These are phyloP conservation scores for Nothura maculosa DNA, from an alignment of 2,797 vertebrate genomes.

Conservation along the genomic window DNA sequence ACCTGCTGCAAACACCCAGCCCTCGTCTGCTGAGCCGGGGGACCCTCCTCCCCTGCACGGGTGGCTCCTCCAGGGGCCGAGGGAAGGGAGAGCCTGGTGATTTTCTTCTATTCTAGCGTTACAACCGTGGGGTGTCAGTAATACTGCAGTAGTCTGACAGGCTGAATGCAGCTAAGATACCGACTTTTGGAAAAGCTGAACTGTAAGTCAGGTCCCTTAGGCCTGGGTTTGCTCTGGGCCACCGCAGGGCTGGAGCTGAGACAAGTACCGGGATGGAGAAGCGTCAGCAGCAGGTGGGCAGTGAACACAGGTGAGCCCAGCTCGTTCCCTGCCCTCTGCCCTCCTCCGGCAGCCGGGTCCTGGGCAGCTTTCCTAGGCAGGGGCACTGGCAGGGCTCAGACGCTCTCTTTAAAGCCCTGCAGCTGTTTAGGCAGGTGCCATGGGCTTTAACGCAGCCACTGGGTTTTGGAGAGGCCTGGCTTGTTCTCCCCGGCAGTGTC, in stretches of 20 bases:
- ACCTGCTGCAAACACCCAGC: neutral
- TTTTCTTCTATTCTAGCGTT: neutral
- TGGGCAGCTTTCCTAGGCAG: neutral
- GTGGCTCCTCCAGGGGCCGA: neutral
- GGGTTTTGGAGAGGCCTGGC: neutral
- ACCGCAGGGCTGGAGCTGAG: no score
- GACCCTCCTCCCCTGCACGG: neutral
- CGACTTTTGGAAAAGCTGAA: neutral
- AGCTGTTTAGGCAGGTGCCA: neutral
- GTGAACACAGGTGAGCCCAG: neutral
- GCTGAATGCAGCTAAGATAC: neutral
- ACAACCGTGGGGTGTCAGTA: neutral
- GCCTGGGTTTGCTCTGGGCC: neutral
- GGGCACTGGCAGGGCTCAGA: neutral
- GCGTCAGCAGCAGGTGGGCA: neutral
- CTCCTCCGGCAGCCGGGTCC: neutral
- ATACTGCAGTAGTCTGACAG: neutral
- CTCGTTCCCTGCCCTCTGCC: neutral
- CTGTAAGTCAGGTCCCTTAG: neutral
- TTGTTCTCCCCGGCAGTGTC: neutral
- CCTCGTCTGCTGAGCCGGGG: neutral
- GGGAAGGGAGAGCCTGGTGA: neutral
- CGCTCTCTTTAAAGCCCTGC: neutral
- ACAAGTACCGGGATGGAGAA: no score
- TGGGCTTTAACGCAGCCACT: neutral